Percentiles rank a stretch among this genome's conserved stretches.
These are phyloP conservation scores for Cephus pygmeus DNA, from an alignment of 2,888 invertebrate genomes.

Conservation along the genomic window DNA sequence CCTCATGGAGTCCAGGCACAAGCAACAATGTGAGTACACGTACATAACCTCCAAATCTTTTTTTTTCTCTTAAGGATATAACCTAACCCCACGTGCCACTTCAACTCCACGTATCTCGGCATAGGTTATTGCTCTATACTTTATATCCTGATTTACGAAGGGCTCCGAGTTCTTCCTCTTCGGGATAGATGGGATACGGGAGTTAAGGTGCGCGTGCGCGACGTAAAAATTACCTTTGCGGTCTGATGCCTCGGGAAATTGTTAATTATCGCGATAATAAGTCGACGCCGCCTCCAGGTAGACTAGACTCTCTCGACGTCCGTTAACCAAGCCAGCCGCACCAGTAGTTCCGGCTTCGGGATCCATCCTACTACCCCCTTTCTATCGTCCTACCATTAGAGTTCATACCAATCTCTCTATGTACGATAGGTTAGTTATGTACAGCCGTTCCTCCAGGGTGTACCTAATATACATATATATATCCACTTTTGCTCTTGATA, in stretches of 20 bases:
- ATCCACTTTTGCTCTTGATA: neutral
- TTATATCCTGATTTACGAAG: neutral
- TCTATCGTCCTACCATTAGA: neutral
- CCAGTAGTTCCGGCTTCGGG: neutral
- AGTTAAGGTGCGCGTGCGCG: neutral
- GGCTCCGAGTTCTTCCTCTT: neutral
- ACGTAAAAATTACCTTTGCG: slow-evolving; percentile 28
- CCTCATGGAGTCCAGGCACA: slow-evolving; percentile 65
- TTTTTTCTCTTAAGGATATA: neutral
- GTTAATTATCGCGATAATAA: slow-evolving; percentile 45
- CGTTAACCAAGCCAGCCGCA: slow-evolving; percentile 6
- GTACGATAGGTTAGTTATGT: neutral
- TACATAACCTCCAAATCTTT: neutral
- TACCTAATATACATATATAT: neutral
- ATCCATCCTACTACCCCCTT: neutral
- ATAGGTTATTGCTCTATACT: neutral
- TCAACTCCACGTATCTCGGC: neutral
- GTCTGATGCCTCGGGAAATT: slow-evolving; percentile 42
- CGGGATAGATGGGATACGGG: neutral
- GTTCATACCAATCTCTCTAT: neutral
- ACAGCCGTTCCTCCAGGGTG: neutral
- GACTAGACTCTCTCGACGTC: slow-evolving; percentile 5
- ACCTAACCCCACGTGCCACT: neutral
- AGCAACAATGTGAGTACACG: slow-evolving; percentile 61
- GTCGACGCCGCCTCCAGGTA: slow-evolving; percentile 19